These are phyloP conservation scores for Leptopterna dolabrata DNA, from an alignment of 2,888 invertebrate species.

Conservation along the genomic window DNA sequence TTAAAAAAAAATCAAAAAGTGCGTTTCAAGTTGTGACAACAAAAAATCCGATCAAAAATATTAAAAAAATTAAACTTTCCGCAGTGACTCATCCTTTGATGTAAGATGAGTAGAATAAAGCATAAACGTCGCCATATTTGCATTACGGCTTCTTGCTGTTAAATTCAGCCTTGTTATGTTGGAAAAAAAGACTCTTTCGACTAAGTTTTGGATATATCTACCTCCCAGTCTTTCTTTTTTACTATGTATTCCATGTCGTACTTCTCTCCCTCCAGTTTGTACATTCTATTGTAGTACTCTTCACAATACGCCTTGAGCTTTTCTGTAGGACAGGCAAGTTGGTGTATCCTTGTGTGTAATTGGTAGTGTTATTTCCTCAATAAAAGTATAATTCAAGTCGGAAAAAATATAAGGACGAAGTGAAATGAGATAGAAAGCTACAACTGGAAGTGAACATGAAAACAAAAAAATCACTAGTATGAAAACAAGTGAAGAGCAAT, in stretches of 20 bases:
- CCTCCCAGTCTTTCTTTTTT: slow-evolving; percentile 98
- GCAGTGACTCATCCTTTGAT: slow-evolving; percentile 47
- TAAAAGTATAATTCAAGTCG: background rate
- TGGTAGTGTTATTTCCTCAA: slow-evolving; percentile 40
- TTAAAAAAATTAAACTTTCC: background rate
- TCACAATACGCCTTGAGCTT: slow-evolving; percentile 80
- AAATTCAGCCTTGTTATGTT: slow-evolving; percentile 49
- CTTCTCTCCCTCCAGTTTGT: slow-evolving; percentile 90
- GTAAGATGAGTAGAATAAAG: slow-evolving; percentile 50
- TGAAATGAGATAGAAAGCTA: background rate
- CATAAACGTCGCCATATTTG: slow-evolving; percentile 49
- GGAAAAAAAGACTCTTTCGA: slow-evolving; percentile 49
- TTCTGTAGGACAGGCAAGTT: slow-evolving; percentile 71
- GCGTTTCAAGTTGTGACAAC: slow-evolving; percentile 35
- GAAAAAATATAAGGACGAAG: background rate
- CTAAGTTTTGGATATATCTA: slow-evolving; percentile 66
- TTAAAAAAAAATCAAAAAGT: slow-evolving; percentile 51
- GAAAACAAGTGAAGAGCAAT: background rate
- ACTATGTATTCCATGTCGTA: slow-evolving; percentile 99
- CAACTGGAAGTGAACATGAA: background rate
- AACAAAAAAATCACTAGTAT: background rate
- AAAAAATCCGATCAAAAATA: slow-evolving; percentile 38
- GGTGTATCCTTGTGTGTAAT: slow-evolving; percentile 46
- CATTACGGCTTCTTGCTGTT: slow-evolving; percentile 51
- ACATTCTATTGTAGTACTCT: slow-evolving; percentile 90